Evolutionary conservation across 1,140 invertebrate genomes (phyloP).

Genomic region (Chrysomallon squamiferum): DNA sequence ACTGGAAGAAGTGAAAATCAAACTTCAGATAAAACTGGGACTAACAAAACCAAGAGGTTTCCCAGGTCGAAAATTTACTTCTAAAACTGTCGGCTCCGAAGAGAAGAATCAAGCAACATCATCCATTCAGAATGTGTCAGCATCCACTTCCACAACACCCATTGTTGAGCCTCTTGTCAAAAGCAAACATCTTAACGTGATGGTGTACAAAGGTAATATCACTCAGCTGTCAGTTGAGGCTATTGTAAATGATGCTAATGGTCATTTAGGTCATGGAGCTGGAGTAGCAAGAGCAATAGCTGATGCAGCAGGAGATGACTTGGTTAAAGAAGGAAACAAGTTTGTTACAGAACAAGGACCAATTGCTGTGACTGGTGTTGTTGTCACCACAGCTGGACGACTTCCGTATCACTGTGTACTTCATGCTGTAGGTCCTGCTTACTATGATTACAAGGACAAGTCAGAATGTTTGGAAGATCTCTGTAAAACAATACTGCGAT

Average conservation of each 20-base stretch:
- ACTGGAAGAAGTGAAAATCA: too few relatives aligned
- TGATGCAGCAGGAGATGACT: slow-evolving; percentile 26
- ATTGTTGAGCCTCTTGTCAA: neutral
- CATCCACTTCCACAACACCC: too few relatives aligned
- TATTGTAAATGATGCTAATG: slow-evolving; percentile 40
- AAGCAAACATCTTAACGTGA: neutral
- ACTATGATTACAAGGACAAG: slow-evolving; percentile 15
- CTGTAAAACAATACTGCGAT: slow-evolving; percentile 16
- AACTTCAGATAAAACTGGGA: too few relatives aligned
- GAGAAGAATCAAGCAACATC: too few relatives aligned
- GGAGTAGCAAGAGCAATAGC: slow-evolving; percentile 32
- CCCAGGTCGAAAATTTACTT: too few relatives aligned
- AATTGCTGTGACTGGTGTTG: slow-evolving; percentile 10
- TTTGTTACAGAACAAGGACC: slow-evolving; percentile 6
- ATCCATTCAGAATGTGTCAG: too few relatives aligned
- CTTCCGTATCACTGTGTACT: slow-evolving; percentile 23
- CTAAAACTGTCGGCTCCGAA: too few relatives aligned
- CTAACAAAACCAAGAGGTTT: too few relatives aligned
- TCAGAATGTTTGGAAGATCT: slow-evolving; percentile 9
- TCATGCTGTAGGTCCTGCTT: slow-evolving; percentile 30
- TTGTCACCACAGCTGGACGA: slow-evolving; percentile 19
- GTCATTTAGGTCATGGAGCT: slow-evolving; percentile 19
- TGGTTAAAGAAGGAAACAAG: slow-evolving; percentile 24
- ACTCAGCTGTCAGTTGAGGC: slow-evolving; percentile 15
- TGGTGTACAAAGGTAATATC: slow-evolving; percentile 7